Conservation (phyloP, 2,113 vertebrate genomes). For the Oxyruncus cristatus region DNA sequence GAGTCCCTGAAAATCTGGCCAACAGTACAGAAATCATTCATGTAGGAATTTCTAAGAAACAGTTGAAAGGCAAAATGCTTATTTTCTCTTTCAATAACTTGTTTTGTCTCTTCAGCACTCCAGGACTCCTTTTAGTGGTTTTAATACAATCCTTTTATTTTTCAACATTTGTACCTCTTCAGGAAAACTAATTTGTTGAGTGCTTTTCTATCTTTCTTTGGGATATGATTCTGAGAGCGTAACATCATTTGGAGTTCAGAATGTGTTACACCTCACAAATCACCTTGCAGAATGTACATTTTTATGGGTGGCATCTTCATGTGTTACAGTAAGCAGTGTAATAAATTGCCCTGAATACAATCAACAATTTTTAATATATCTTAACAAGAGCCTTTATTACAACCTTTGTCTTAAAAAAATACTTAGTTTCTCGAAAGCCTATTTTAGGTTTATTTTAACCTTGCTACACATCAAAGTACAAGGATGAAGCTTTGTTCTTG, state of each 20-base stretch:
- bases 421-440: conserved; percentile 63
- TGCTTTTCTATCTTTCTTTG: not conserved
- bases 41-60: not conserved
- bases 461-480: conserved; percentile 73
- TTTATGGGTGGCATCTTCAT: not conserved
- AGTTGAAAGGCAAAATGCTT: not conserved
- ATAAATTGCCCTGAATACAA: not conserved
- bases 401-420: conserved; percentile 67
- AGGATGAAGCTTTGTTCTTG: conserved; percentile 72
- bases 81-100: not conserved
- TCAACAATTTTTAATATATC: not conserved
- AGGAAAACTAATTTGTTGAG: not conserved
- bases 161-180: not conserved
- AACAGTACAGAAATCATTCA: not conserved
- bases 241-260: not conserved
- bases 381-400: conserved; percentile 7
- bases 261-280: not conserved
- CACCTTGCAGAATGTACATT: not conserved
- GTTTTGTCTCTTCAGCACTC: not conserved
- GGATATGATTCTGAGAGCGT: not conserved
- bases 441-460: conserved; percentile 68
- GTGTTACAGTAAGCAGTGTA: not conserved
- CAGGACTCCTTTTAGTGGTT: not conserved
- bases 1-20: not conserved
- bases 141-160: not conserved